Conservation (phyloP, 2,113 vertebrate genomes). For the Toxostoma redivivum region DNA sequence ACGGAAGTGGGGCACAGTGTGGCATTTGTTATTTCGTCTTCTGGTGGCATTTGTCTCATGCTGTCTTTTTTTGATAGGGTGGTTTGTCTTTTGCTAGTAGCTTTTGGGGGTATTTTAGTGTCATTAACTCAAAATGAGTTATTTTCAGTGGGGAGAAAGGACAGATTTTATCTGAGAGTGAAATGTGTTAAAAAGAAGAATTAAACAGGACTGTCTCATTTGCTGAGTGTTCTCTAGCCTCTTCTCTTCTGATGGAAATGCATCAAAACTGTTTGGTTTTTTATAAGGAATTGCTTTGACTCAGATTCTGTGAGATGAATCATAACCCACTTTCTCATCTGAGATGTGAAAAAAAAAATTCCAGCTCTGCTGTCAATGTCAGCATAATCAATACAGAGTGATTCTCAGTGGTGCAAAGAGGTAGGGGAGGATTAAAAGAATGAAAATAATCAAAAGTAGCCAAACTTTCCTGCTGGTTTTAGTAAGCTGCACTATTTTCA, state of each 20-base stretch:
- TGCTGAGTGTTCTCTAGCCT: constrained; percentile 64
- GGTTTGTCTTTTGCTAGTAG: constrained; percentile 23
- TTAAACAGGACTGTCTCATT: constrained; percentile 34
- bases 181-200: constrained; percentile 37
- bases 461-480: constrained; percentile 40
- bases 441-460: constrained; percentile 31
- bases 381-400: constrained; percentile 63
- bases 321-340: constrained; percentile 76
- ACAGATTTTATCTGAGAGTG: constrained; percentile 65
- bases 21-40: not conserved
- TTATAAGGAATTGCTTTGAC: constrained; percentile 70
- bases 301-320: constrained; percentile 74
- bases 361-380: constrained; percentile 54
- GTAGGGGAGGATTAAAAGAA: constrained; percentile 27
- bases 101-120: constrained; percentile 56
- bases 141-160: constrained; percentile 14
- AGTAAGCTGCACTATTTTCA: not conserved
- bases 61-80: constrained; percentile 2
- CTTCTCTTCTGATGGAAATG: constrained; percentile 65
- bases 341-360: constrained; percentile 49
- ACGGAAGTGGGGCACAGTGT: not conserved
- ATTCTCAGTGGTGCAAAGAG: constrained; percentile 42
- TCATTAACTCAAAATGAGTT: constrained; percentile 13
- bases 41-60: constrained; percentile 9
- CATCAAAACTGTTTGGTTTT: constrained; percentile 49